These are phyloP conservation scores for Xestoiulus laeticollis DNA, from an alignment of 2,888 invertebrate species.

Conservation along the genomic window DNA sequence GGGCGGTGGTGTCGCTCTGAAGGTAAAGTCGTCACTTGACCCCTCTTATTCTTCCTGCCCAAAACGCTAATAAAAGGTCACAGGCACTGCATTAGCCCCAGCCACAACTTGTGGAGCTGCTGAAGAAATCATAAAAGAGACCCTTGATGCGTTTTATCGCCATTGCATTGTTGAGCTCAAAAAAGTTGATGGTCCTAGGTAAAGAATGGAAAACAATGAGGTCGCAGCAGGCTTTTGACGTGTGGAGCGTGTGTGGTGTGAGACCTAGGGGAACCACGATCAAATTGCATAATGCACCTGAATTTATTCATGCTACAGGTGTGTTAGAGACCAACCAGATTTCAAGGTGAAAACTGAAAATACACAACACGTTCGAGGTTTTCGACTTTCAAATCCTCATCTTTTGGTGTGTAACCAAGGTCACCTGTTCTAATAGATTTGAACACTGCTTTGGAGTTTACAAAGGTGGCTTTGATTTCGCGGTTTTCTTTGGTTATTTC, in stretches of 20 bases:
- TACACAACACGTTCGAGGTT: neutral
- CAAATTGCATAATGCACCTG: neutral
- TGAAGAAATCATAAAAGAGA: neutral
- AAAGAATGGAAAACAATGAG: neutral
- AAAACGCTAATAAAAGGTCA: constrained; percentile 19
- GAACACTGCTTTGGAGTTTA: too few relatives aligned
- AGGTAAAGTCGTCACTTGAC: neutral
- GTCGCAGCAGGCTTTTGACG: neutral
- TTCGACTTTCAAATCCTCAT: neutral
- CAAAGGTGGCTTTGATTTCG: too few relatives aligned
- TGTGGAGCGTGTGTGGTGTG: neutral
- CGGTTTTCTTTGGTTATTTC: too few relatives aligned
- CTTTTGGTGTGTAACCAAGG: too few relatives aligned
- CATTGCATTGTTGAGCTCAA: neutral
- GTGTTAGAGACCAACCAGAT: neutral
- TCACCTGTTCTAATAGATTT: too few relatives aligned
- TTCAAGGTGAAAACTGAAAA: neutral
- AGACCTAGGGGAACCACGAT: neutral
- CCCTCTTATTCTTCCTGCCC: neutral
- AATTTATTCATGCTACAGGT: neutral
- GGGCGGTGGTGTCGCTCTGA: neutral
- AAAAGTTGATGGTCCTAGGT: constrained; percentile 3
- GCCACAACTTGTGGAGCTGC: neutral
- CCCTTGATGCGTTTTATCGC: constrained; percentile 19
- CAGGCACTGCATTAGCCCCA: neutral